phyloP scores from a whole-genome alignment of 2,888 invertebrate species.

The Furcula furcula region DNA sequence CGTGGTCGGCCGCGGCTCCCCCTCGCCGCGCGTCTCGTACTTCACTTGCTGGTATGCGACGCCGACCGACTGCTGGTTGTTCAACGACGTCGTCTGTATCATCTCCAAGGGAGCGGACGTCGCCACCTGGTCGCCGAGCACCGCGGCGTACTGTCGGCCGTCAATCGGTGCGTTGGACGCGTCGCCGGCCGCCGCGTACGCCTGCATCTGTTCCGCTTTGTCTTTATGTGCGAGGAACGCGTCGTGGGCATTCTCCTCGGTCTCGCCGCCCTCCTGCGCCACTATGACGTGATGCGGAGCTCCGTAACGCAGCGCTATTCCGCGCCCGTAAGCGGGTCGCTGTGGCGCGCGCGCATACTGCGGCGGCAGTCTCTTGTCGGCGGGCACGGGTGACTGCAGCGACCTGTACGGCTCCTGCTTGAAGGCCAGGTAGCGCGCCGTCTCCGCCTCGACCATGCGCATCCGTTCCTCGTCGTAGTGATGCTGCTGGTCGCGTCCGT shows the following conservation, averaged over 20 bases:
- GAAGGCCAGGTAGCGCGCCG: slow-evolving; percentile 66
- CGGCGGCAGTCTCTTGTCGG: slow-evolving; percentile 42
- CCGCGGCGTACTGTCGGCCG: slow-evolving; percentile 56
- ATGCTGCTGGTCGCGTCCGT: slow-evolving; percentile 37
- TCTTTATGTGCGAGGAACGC: slow-evolving; percentile 56
- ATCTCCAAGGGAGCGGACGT: slow-evolving; percentile 57
- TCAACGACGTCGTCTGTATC: slow-evolving; percentile 63
- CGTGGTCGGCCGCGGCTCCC: slow-evolving; percentile 65
- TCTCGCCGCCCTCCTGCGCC: slow-evolving; percentile 52
- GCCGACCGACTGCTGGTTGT: slow-evolving; percentile 65
- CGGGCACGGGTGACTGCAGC: slow-evolving; percentile 31
- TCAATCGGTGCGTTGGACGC: slow-evolving; percentile 31
- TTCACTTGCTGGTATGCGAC: slow-evolving; percentile 70
- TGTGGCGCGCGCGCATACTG: slow-evolving; percentile 40
- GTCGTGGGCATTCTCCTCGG: slow-evolving; percentile 51
- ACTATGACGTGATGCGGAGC: slow-evolving; percentile 62
- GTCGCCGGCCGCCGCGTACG: slow-evolving; percentile 24
- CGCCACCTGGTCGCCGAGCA: slow-evolving; percentile 47
- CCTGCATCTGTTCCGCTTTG: slow-evolving; percentile 48
- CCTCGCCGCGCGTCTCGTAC: slow-evolving; percentile 69
- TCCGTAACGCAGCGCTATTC: slow-evolving; percentile 58
- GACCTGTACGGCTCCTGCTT: slow-evolving; percentile 66
- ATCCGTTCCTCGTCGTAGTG: slow-evolving; percentile 63
- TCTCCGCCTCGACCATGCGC: slow-evolving; percentile 58
- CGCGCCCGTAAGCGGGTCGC: slow-evolving; percentile 43